These are phyloP conservation scores for Spilarctia lutea DNA, from an alignment of 2,888 invertebrate genomes.

Conservation along the genomic window DNA sequence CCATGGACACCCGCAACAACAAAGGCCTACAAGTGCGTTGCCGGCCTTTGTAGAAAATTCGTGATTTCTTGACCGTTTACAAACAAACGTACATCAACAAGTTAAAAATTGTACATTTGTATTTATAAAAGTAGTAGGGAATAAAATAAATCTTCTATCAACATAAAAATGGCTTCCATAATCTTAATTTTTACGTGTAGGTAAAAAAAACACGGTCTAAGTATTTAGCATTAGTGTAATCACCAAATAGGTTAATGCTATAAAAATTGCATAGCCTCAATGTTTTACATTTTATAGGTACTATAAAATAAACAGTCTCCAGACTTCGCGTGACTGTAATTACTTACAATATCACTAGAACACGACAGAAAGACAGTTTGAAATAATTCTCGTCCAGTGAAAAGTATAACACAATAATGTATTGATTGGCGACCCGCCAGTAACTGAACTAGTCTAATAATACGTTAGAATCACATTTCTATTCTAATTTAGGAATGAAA, in stretches of 20 bases:
- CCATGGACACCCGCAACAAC: too few species aligned
- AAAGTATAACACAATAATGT: slow-evolving; percentile 48
- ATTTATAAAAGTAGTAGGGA: neutral
- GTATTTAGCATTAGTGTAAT: neutral
- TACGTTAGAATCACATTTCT: slow-evolving; percentile 37
- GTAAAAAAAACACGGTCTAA: neutral
- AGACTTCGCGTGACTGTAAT: slow-evolving; percentile 9
- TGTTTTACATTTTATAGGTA: neutral
- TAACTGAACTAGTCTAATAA: slow-evolving; percentile 42
- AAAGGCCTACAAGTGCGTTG: too few species aligned
- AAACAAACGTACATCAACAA: too few species aligned
- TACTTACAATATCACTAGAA: slow-evolving; percentile 13
- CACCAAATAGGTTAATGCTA: neutral
- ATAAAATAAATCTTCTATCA: neutral
- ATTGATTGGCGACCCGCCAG: slow-evolving; percentile 50
- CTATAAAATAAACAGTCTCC: slow-evolving; percentile 8
- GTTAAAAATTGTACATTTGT: too few species aligned
- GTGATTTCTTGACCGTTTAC: too few species aligned
- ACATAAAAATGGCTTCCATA: neutral
- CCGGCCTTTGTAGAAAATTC: too few species aligned
- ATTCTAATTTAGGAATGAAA: slow-evolving; percentile 48
- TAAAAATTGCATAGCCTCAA: neutral
- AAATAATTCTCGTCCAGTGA: slow-evolving; percentile 31
- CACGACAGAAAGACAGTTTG: slow-evolving; percentile 21
- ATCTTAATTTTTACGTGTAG: neutral